Evolutionary conservation across 2,113 vertebrate species (phyloP).

Genomic region (Kryptolebias marmoratus): DNA sequence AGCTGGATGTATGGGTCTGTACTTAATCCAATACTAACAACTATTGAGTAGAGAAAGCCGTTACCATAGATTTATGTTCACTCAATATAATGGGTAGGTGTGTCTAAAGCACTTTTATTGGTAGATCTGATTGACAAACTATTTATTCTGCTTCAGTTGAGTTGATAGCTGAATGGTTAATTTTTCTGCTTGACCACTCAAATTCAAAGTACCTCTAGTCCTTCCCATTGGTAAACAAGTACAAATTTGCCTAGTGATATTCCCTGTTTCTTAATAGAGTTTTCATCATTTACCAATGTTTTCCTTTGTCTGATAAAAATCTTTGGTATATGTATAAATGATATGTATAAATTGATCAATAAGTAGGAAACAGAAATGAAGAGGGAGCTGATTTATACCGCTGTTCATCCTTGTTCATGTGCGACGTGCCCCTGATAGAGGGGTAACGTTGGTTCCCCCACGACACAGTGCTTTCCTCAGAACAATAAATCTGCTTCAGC

Average conservation of each 20-base stretch:
- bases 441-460: slow-evolving; percentile 59
- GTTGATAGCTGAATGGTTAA: slow-evolving; percentile 73
- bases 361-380: slow-evolving; percentile 25
- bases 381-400: slow-evolving; percentile 66
- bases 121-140: slow-evolving; percentile 68
- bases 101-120: slow-evolving; percentile 67
- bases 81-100: slow-evolving; percentile 75
- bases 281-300: slow-evolving; percentile 24
- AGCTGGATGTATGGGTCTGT: slow-evolving; percentile 62
- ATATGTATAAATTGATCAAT: slow-evolving; percentile 4
- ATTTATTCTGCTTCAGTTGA: slow-evolving; percentile 73
- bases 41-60: slow-evolving; percentile 62
- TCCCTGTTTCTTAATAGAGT: slow-evolving; percentile 24
- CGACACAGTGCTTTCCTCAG: slow-evolving; percentile 68
- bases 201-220: slow-evolving; percentile 48
- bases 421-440: slow-evolving; percentile 72
- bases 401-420: slow-evolving; percentile 69
- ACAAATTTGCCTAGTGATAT: slow-evolving; percentile 46
- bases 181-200: slow-evolving; percentile 71
- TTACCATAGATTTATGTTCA: slow-evolving; percentile 73
- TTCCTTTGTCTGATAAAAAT: slow-evolving; percentile 13
- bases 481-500: slow-evolving; percentile 74
- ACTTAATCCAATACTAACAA: slow-evolving; percentile 73
- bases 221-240: slow-evolving; percentile 26
- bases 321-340: neutral